Base-by-base conservation (phyloP, 2,888 invertebrate species). In the Coenonympha arcania region DNA sequence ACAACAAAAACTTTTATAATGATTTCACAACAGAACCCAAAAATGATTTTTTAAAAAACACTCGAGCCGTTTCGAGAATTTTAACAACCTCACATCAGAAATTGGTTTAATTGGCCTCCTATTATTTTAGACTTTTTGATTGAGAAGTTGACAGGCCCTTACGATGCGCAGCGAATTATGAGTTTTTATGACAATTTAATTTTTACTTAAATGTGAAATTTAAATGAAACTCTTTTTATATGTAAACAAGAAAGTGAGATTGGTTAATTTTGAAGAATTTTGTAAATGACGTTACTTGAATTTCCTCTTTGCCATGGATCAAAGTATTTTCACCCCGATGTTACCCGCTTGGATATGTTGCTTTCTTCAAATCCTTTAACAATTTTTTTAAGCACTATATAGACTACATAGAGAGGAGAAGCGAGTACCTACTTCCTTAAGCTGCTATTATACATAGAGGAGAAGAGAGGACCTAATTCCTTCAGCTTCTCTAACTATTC, bases 31-130 rank as follows among this genome's bases (percentile, higher is more conserved):
- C 37, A 15, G 22, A 39, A 13, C 37, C 22, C 37, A 39, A 39
- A 22, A 13, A 15, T 39, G 6, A 22, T 22, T 8, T 22, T 39
- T 36, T 39, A 11, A 13, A 22, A 13, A 22, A 22, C 33, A 28
- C 4, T 6, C 16, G 33, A 9, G 24, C 16, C 24, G 43, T 44
- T 44, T 44, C 24, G 22, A 62, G 61, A 63, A 65, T 65, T 57
- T 63, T 64, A 61, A 67, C 62, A 55, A 60, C 58, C 50, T 43
- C 33, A 55, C 54, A 34, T 44, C 31, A 24, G 40, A 68, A 68
- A 66, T 70, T 66, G 62, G 59, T 63, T 65, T 73, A 71, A 76
- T 74, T 76, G 75, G 62, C 42, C 47, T 49, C 58, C 63, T 68
- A 68, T 69, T 65, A 58, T 62, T 63, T 59, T 66, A 62, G 71